phyloP scores from a whole-genome alignment of 2,113 vertebrate genomes.

The Oreotrochilus melanogaster region DNA sequence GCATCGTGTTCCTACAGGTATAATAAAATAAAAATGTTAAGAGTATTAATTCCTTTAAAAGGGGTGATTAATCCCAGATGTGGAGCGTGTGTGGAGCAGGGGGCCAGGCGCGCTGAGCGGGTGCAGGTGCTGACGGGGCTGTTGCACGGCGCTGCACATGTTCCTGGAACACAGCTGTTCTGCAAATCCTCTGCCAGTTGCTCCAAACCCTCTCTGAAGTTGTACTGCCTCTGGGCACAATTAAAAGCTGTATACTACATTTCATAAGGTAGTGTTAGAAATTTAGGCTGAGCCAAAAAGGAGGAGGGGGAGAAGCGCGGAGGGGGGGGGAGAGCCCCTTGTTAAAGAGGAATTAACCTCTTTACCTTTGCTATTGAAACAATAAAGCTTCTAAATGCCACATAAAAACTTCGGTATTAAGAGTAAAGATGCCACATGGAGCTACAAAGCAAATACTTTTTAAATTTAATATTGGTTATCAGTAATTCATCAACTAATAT shows the following conservation, averaged over 20 bases:
- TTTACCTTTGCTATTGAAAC: conserved; percentile 63
- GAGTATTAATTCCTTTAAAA: conserved; percentile 84
- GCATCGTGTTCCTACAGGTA: conserved; percentile 81
- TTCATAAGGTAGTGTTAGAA: conserved; percentile 81
- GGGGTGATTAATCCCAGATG: conserved; percentile 82
- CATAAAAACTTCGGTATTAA: background rate
- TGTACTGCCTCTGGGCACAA: conserved; percentile 84
- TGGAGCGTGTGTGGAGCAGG: conserved; percentile 13
- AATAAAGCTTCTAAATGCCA: conserved; percentile 40
- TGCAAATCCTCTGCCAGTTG: conserved; percentile 76
- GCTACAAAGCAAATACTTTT: background rate
- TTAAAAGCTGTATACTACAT: conserved; percentile 82
- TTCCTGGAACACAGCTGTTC: conserved; percentile 81
- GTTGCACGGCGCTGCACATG: conserved; percentile 65
- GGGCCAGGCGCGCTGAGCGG: conserved; percentile 24
- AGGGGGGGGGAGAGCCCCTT: conserved; percentile 42
- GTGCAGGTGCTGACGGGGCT: conserved; percentile 80
- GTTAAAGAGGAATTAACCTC: conserved; percentile 75
- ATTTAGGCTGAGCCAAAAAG: conserved; percentile 78
- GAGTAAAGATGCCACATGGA: background rate
- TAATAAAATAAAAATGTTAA: conserved; percentile 82
- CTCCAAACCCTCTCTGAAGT: conserved; percentile 78
- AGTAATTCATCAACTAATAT: background rate
- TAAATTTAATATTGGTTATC: conserved; percentile 7
- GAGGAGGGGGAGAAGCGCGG: background rate